Evolutionary conservation across 2,888 invertebrate genomes (phyloP), one percentile per base, ranked within the genome.

Genomic region (Drosophila suboccidentalis): DNA sequence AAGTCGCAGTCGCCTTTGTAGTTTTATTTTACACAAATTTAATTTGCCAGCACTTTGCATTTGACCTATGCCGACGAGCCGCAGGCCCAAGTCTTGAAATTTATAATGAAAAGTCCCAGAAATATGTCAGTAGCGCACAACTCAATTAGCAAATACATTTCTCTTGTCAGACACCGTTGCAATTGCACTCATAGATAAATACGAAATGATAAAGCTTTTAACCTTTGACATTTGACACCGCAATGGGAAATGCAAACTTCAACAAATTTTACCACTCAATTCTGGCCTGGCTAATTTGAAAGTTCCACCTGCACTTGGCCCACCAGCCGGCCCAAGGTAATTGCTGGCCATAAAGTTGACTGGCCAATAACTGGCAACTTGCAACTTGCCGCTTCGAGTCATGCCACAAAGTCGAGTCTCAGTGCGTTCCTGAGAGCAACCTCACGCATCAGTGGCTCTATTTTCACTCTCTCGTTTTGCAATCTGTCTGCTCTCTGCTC

Each of bases 1-100:
- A 83, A 82, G 86, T 75, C 26, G 63, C 64, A 80, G 86, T 75
- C 26, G 63, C 64, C 82, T 83, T 87, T 83, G 87, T 82, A 76
- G 70, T 72, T 72, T 36, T 41, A 22, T 53, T 62, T 54, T 59
- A 65, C 36, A 49, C 63, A 75, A 84, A 84, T 80, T 77, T 66
- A 77, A 81, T 81, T 77, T 80, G 43, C 32, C 46, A 46, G 39
- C 76, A 58, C 59, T 75, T 75, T 65, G 63, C 75, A 69, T 61
- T 59, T 66, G 76, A 72, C 66, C 74, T 51, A 26, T 32, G 68
- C 53, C 53, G 49, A 57, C n/a, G 4, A 10, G 60, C 71, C 61
- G 17, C 44, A 41, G 43, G 70, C 64, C 3, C 15, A 9, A 29
- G 50, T 46, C 44, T 53, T 13, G 38, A 43, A 59, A 59, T 65